phyloP scores from a whole-genome alignment of 2,888 invertebrate genomes.

The Agrochola lychnidis region DNA sequence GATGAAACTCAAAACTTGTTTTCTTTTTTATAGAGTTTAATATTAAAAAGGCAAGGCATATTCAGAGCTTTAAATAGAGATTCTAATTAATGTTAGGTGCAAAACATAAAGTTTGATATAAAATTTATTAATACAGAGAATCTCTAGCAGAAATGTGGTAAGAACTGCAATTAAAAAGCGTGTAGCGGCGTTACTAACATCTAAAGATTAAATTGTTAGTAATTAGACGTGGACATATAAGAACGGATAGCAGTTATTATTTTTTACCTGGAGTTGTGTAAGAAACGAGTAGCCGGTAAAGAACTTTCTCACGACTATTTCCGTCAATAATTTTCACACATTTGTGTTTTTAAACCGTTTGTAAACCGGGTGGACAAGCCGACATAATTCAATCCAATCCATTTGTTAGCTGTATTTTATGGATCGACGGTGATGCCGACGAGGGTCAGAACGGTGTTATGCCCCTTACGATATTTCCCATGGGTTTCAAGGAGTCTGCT shows the following conservation, averaged over 20 bases:
- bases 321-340: constrained; percentile 37
- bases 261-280: constrained; percentile 55
- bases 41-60: neutral
- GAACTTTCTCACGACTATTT: constrained; percentile 61
- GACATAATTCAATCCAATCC: constrained; percentile 38
- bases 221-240: constrained; percentile 66
- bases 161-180: constrained; percentile 41
- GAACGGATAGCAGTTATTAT: constrained; percentile 70
- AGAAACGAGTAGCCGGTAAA: constrained; percentile 43
- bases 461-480: constrained; percentile 81
- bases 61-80: neutral
- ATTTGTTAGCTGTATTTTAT: constrained; percentile 68
- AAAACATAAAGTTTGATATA: neutral
- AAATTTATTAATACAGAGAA: neutral
- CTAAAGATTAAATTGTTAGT: constrained; percentile 61
- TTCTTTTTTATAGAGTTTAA: neutral
- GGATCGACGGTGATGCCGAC: constrained; percentile 54
- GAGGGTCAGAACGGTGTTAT: constrained; percentile 76
- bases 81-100: neutral
- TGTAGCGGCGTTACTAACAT: constrained; percentile 44
- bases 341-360: constrained; percentile 27
- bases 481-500: constrained; percentile 75
- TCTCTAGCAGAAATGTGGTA: constrained; percentile 4
- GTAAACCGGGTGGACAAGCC: constrained; percentile 28
- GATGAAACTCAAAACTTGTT: neutral